Conservation (phyloP, 2,888 invertebrate species). For the Morinoia aosen region DNA sequence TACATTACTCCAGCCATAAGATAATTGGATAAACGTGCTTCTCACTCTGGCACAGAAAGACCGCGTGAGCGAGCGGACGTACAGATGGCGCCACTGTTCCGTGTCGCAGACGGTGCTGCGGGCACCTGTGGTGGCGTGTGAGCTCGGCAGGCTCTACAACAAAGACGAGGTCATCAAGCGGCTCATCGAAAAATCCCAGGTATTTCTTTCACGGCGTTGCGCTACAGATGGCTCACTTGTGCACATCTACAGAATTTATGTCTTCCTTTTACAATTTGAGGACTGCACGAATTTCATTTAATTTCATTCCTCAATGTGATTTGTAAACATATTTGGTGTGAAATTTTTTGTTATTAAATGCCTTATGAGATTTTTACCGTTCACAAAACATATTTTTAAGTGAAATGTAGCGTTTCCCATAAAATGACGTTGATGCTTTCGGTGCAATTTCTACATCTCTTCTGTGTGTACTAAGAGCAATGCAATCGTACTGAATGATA, state of each 20-base stretch:
- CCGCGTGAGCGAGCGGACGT: slow-evolving; percentile 91
- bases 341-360: background rate
- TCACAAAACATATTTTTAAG: background rate
- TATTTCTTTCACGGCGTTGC: background rate
- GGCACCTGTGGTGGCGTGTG: slow-evolving; percentile 91
- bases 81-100: slow-evolving; percentile 95
- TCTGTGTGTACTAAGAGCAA: background rate
- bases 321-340: background rate
- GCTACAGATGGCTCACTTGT: background rate
- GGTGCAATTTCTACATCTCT: background rate
- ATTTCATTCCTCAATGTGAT: no score
- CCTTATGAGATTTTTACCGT: background rate
- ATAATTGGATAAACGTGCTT: background rate
- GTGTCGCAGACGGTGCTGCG: slow-evolving; percentile 90
- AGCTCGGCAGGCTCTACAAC: slow-evolving; percentile 91
- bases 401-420: background rate
- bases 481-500: background rate
- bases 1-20: background rate
- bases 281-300: background rate
- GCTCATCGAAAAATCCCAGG: slow-evolving; percentile 83
- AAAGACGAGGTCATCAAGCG: slow-evolving; percentile 93
- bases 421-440: background rate
- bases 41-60: slow-evolving; percentile 89
- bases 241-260: background rate
- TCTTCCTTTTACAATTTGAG: background rate